These are phyloP conservation scores for Macaria notata DNA, from an alignment of 2,888 invertebrate species.

Conservation along the genomic window DNA sequence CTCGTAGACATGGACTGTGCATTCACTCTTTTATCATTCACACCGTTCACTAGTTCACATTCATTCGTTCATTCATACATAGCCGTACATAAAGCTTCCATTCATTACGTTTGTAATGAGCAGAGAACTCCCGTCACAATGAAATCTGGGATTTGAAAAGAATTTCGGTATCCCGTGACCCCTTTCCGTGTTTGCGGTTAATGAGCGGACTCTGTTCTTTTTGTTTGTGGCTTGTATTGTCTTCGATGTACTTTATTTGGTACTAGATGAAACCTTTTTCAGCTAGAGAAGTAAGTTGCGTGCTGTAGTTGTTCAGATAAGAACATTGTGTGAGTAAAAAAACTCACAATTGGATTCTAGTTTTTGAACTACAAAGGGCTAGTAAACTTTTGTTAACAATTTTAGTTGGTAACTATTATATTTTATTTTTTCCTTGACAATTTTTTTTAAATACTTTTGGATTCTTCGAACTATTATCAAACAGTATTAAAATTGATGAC, in stretches of 20 bases:
- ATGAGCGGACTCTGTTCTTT: constrained; percentile 29
- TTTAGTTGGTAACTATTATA: too few relatives aligned
- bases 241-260: not conserved
- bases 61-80: constrained; percentile 15
- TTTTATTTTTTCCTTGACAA: too few relatives aligned
- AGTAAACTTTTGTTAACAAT: too few relatives aligned
- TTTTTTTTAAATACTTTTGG: too few relatives aligned
- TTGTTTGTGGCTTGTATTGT: constrained; percentile 18
- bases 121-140: constrained; percentile 27
- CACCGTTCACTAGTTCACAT: constrained; percentile 14
- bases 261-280: too few relatives aligned
- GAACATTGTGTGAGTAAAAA: too few relatives aligned
- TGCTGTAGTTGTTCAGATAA: too few relatives aligned
- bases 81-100: constrained; percentile 12
- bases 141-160: constrained; percentile 33
- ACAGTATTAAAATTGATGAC: too few relatives aligned
- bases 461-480: too few relatives aligned
- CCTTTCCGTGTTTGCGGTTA: constrained; percentile 24
- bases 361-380: too few relatives aligned
- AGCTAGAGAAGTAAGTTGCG: too few relatives aligned
- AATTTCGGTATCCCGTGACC: constrained; percentile 34
- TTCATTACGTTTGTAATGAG: constrained; percentile 32
- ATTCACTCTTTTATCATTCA: constrained; percentile 14
- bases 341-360: too few relatives aligned
- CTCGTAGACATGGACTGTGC: not conserved